Evolutionary conservation across 2,888 invertebrate genomes (phyloP).

Genomic region (Asteroscopus sphinx): DNA sequence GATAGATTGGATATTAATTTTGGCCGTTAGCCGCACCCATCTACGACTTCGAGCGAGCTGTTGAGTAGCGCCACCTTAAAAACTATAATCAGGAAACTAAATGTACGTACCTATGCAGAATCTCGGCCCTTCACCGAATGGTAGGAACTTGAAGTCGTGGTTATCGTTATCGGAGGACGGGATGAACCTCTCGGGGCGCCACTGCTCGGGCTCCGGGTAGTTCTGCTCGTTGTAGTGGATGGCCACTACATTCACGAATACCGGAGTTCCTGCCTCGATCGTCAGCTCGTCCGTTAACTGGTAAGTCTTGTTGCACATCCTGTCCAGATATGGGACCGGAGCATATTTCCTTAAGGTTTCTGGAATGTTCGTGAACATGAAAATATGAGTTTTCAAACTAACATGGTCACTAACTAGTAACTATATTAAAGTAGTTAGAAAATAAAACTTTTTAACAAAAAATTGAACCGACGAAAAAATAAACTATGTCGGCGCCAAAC

Average conservation of each 20-base stretch:
- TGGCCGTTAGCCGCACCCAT: too few relatives aligned
- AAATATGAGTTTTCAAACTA: too few relatives aligned
- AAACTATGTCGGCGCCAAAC: too few relatives aligned
- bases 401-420: too few relatives aligned
- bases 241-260: conserved; percentile 73
- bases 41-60: too few relatives aligned
- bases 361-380: conserved; percentile 52
- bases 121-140: conserved; percentile 81
- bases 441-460: too few relatives aligned
- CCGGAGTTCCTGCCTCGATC: conserved; percentile 72
- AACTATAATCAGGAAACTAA: too few relatives aligned
- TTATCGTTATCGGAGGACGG: conserved; percentile 70
- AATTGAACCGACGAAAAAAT: too few relatives aligned
- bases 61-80: too few relatives aligned
- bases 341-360: conserved; percentile 79
- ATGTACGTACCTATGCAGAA: conserved; percentile 68
- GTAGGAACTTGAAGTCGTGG: conserved; percentile 71
- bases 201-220: conserved; percentile 73
- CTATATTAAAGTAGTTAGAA: too few relatives aligned
- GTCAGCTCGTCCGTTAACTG: conserved; percentile 70
- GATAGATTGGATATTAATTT: too few relatives aligned
- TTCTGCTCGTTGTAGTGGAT: conserved; percentile 72
- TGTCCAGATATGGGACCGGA: conserved; percentile 71
- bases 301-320: conserved; percentile 69
- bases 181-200: conserved; percentile 75